Evolutionary conservation across 2,888 invertebrate species (phyloP), one percentile per base, ranked within the genome.

Genomic region (Melanostoma scalare): DNA sequence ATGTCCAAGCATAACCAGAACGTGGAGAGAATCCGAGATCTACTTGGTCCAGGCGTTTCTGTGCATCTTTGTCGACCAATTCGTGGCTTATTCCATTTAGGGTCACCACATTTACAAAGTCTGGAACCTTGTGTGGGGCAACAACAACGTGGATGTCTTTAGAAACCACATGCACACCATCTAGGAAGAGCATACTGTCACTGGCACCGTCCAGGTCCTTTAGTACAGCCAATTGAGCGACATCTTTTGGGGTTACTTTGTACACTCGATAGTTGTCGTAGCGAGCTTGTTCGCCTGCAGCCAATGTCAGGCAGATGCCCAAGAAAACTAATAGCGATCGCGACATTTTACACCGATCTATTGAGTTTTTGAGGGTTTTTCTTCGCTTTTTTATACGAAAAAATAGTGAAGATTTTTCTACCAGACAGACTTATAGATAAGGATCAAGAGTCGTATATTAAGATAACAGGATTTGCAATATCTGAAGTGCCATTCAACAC

Each of bases 261-360:
- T 92, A 94, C n/a, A 94, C 91, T 33, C 92, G 92, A 78, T 93
- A 93, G 4, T 93, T 93, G 67, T 93, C 91, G 87, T 92, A 94
- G 36, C 87, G 86, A 30, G 85, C 48, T 38, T 80, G 78, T 36
- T 55, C 76, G 36, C 67, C 84, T n/a, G 38, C 58, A 71, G 80
- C 74, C 38, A 76, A 6, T 3, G 76, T 74, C 35, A 84, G 71
- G 35, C 74, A 84, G n/a, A 52, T 6, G 6, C 65, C 31, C 6
- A 78, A 10, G 33, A 84, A 52, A 9, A 78, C 6, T 38, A 78
- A 44, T 40, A 63, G 20, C 38, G 48, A 30, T 10, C 74, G 74
- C 78, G 65, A 61, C 82, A 84, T 84, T 46, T 36, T 69, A 58
- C 20, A 40, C 33, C 20, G 48, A 36, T 10, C 33, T 44, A 31